Percentiles rank a stretch among this genome's conserved stretches.
phyloP scores from a whole-genome alignment of 2,888 invertebrate genomes.

The Trichogramma evanescens region DNA sequence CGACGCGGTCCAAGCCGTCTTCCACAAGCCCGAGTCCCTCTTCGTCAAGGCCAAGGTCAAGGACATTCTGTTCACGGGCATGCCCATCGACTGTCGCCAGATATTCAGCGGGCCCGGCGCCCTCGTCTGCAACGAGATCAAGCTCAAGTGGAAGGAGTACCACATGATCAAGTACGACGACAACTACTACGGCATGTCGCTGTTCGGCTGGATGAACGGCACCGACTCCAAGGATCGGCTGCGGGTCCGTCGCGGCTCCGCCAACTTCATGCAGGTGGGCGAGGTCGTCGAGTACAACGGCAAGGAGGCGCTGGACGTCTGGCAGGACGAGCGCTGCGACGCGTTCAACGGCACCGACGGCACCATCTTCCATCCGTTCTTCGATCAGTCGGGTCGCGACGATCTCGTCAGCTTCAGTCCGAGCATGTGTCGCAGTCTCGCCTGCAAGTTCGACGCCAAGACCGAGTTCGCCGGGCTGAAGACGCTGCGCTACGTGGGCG shows the following conservation, averaged over 20 bases:
- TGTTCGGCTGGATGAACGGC: slow-evolving; percentile 60
- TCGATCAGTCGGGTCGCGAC: slow-evolving; percentile 53
- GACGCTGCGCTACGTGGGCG: slow-evolving; percentile 29
- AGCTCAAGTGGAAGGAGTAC: background rate
- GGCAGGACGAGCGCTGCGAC: slow-evolving; percentile 67
- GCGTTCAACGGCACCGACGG: slow-evolving; percentile 75
- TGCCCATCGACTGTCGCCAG: slow-evolving; percentile 61
- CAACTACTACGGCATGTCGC: slow-evolving; percentile 51
- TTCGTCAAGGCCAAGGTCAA: slow-evolving; percentile 61
- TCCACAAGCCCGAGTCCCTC: slow-evolving; percentile 51
- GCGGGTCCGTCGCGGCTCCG: slow-evolving; percentile 68
- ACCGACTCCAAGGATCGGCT: slow-evolving; percentile 60
- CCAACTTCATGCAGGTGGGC: slow-evolving; percentile 67
- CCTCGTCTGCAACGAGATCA: slow-evolving; percentile 54
- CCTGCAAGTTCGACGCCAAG: no score
- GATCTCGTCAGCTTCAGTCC: slow-evolving; percentile 65
- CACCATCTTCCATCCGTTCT: slow-evolving; percentile 76
- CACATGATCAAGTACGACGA: slow-evolving; percentile 51
- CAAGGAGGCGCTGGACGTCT: slow-evolving; percentile 54
- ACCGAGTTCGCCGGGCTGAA: no score
- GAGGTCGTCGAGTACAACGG: slow-evolving; percentile 64
- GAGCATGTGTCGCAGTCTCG: slow-evolving; percentile 61
- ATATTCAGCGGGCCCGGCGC: slow-evolving; percentile 70
- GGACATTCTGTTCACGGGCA: slow-evolving; percentile 69
- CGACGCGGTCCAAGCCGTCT: no score